Evolutionary conservation across 2,797 vertebrate species (phyloP), one percentile per base, ranked within the genome.

Genomic region (Mormyrus hasselquistii): DNA sequence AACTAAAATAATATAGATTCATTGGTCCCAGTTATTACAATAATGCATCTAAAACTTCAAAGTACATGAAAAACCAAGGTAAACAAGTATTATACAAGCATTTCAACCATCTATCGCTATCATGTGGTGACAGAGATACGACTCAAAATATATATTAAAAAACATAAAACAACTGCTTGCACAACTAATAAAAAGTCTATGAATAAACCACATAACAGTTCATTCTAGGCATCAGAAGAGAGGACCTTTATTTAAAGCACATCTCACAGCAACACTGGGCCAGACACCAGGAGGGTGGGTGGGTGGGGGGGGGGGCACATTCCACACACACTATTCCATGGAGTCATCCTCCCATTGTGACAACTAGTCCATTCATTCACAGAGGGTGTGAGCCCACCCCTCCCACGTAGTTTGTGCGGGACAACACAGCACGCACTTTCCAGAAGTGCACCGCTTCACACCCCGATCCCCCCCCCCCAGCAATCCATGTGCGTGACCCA

Each of bases 331-430:
- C 93, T 93, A 92, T 90, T 93, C 91, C 89, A 87, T 90, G 84
- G 90, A 94, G 93, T 95, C 94, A 95, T 92, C 89, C 90, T 90
- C 91, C 91, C 87, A 90, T 88, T 90, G 93, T 93, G 94, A 95
- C 93, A 94, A 91, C 87, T 88, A 90, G 55, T 38, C 90, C 92
- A 88, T 92, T 93, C 90, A 92, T 82, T 57, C 85, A 53, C 7
- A 19, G 29, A 7, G 52, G 4, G 52, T 34, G 52, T 53, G 52
- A 41, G 52, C 87, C 73, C 50, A 55, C 52, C 52, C 50, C 52
- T 19, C 50, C 85, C 22, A 50, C 2, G 29, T 41, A 76, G 69
- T 76, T 76, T 76, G 69, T 41, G 12, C 34, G 41, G 25, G 29
- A 76, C 69, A 76, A 76, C 69, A 73, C 87, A 79, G 69, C 65